These are phyloP conservation scores for Minunthozetes semirufus DNA, from an alignment of 2,888 invertebrate genomes.

Conservation along the genomic window DNA sequence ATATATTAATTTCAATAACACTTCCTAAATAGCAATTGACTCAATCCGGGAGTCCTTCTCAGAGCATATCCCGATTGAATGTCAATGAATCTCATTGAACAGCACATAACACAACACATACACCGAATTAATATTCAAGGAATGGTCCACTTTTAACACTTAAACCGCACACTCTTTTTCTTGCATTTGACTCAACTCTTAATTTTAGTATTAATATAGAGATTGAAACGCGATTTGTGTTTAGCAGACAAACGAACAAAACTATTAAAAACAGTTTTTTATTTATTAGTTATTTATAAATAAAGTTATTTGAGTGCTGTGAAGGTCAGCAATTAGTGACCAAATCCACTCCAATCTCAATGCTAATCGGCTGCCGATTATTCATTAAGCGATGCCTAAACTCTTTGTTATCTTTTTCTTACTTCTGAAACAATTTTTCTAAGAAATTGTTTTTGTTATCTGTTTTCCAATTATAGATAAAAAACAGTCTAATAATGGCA, in stretches of 20 bases:
- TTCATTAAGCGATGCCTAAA: not conserved
- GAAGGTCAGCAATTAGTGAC: not conserved
- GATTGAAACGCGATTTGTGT: no score
- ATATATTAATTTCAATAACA: constrained; percentile 17
- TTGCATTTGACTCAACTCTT: no score
- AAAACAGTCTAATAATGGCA: not conserved
- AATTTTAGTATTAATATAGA: not conserved
- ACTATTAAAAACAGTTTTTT: no score
- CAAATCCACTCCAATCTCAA: not conserved
- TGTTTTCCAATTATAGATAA: not conserved
- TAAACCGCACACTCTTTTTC: no score
- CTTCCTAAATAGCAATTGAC: not conserved
- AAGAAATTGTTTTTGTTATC: not conserved
- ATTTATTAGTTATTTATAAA: no score
- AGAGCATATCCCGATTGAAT: not conserved
- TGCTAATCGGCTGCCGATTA: constrained; percentile 6
- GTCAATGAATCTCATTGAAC: constrained; percentile 25
- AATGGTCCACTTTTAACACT: not conserved
- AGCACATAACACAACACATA: no score
- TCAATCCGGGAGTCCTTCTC: constrained; percentile 2
- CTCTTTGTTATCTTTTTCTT: not conserved
- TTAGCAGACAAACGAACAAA: no score
- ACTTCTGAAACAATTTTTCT: not conserved
- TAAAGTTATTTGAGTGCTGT: not conserved
- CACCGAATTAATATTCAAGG: not conserved